A percentile compares a stretch with the other conserved stretches of the same genome.
Evolutionary conservation across 1,140 invertebrate species (phyloP).

Genomic region (Rhynchophorus ferrugineus): DNA sequence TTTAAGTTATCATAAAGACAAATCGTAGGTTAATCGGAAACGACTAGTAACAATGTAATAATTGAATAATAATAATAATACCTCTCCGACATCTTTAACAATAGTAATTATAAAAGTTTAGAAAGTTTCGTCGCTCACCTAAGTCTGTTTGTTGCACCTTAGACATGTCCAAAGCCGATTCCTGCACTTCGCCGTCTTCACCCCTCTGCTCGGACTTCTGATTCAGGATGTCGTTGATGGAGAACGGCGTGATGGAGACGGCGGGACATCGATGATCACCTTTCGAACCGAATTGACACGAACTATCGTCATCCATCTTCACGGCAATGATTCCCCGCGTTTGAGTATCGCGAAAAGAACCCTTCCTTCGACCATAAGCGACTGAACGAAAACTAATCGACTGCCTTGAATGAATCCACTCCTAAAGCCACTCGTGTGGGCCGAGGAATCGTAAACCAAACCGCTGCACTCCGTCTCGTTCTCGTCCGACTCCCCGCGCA

Average conservation of each 20-base stretch:
- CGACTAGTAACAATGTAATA: no score
- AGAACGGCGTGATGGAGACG: conserved; percentile 58
- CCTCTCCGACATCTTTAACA: no score
- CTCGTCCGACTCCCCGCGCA: no score
- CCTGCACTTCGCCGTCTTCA: conserved; percentile 30
- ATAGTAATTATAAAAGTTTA: no score
- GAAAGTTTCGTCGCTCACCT: no score
- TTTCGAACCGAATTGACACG: conserved; percentile 16
- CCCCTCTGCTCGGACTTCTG: conserved; percentile 39
- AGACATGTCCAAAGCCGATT: conserved; percentile 42
- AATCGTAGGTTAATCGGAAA: no score
- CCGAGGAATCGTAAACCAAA: conserved; percentile 15
- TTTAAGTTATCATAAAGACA: no score
- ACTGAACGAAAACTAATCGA: conserved; percentile 23
- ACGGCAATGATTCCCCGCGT: background rate
- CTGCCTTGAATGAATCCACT: conserved; percentile 28
- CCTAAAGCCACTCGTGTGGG: conserved; percentile 27
- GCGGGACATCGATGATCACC: conserved; percentile 23
- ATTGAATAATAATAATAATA: background rate
- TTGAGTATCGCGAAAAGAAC: conserved; percentile 1
- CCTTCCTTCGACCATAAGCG: conserved; percentile 19
- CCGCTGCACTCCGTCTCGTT: no score
- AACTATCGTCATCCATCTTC: conserved; percentile 26
- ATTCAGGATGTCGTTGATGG: conserved; percentile 68
- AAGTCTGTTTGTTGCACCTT: conserved; percentile 26